Base-by-base conservation (phyloP, 1,140 invertebrate genomes). In the Brachionus paranguensis region DNA sequence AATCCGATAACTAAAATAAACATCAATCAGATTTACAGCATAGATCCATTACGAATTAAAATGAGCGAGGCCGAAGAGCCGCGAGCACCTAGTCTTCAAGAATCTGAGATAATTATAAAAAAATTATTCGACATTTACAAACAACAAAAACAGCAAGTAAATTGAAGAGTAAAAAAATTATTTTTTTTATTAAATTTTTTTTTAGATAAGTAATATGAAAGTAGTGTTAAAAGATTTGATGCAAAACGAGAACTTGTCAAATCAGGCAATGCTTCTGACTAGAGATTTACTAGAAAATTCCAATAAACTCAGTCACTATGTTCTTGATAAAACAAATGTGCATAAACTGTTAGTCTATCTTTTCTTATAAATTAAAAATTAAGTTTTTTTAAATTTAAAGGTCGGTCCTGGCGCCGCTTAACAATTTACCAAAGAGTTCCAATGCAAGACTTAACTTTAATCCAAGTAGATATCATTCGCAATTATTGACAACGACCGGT, bases 181-280 rank as follows among this genome's bases (percentile, higher is more conserved):
- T 41, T 12, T 11, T 20, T 12, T 37, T n/a, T 70, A 0, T 70
- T 78, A 14, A 78, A 20, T 8, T 10, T 20, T 10, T 8, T 2
- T 78, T 33, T 60, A 81, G 78, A 81, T 81, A 81, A 81, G 78
- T 24, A 81, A 81, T 27, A 81, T 81, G 78, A 81, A 81, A 68
- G 78, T 81, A 27, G 78, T 68, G 20, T 24, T 81, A 24, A 81
- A 64, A 81, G 78, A 81, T 43, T 60, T 81, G 41, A 68, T 81
- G 53, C 53, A 81, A 45, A 81, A 68, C 10, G 78, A 81, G 29
- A 60, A 68, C 64, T 47, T 81, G 43, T 81, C 78, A n/a, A 81
- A 41, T 64, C 78, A 81, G 64, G 64, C 37, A 37, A 41, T 81
- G 29, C 29, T 81, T 24, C 14, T 81, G 37, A 41, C 78, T 5